These are phyloP conservation scores for Seladonia tumulorum DNA, from an alignment of 2,888 invertebrate species.

Conservation along the genomic window DNA sequence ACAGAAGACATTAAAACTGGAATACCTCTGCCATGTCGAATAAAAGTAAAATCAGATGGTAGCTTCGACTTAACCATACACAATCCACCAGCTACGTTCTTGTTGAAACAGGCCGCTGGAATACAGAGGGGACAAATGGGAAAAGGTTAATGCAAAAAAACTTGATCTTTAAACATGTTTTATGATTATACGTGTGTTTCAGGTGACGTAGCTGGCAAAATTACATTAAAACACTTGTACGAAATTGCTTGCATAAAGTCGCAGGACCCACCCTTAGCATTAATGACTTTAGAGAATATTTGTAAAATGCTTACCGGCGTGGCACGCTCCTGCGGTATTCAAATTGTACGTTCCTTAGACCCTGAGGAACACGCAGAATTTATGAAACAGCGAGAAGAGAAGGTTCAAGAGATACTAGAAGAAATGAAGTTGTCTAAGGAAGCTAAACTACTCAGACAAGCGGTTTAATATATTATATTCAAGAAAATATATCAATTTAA, in stretches of 20 bases:
- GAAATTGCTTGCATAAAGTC: conserved; percentile 99
- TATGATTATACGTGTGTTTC: conserved; percentile 10
- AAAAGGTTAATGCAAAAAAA: conserved; percentile 82
- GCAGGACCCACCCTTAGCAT: conserved; percentile 91
- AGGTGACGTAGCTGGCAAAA: conserved; percentile 92
- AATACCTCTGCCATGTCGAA: conserved; percentile 93
- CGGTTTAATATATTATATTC: conserved; percentile 76
- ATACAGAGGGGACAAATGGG: conserved; percentile 92
- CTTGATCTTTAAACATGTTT: background rate
- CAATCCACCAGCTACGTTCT: conserved; percentile 95
- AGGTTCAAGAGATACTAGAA: conserved; percentile 90
- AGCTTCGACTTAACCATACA: conserved; percentile 92
- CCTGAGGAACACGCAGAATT: conserved; percentile 93
- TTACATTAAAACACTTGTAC: conserved; percentile 97
- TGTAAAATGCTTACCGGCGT: conserved; percentile 92
- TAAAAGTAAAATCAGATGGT: conserved; percentile 94
- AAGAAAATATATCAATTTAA: conserved; percentile 21
- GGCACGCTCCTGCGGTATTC: conserved; percentile 93
- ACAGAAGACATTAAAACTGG: conserved; percentile 96
- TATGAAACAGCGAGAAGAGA: conserved; percentile 89
- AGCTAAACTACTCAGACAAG: conserved; percentile 95
- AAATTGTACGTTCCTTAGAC: conserved; percentile 92
- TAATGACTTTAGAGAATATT: conserved; percentile 88
- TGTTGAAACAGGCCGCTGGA: conserved; percentile 98
- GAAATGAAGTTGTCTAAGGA: conserved; percentile 93